Evolutionary conservation across 2,113 vertebrate genomes (phyloP).

Genomic region (Miniopterus natalensis): DNA sequence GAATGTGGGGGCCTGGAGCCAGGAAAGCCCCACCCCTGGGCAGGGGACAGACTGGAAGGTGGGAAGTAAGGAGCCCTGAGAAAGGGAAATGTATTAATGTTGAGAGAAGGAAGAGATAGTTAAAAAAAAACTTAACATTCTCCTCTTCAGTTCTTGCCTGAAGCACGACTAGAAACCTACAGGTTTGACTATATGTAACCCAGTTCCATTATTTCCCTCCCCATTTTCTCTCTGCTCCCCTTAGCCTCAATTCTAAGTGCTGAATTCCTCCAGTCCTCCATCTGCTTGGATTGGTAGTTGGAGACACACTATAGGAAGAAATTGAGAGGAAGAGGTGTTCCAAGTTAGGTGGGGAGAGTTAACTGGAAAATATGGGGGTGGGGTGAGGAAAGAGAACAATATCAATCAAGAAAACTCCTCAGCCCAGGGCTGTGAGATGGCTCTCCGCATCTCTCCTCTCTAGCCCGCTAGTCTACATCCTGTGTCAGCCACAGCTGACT

Average conservation of each 20-base stretch:
- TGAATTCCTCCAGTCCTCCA: neutral
- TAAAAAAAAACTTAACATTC: constrained; percentile 23
- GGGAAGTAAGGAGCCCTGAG: constrained; percentile 2
- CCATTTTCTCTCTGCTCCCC: neutral
- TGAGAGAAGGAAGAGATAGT: constrained; percentile 3
- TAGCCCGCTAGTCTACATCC: constrained; percentile 43
- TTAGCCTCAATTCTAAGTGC: constrained; percentile 19
- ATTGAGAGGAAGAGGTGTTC: constrained; percentile 33
- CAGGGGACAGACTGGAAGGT: constrained; percentile 26
- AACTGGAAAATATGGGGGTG: neutral
- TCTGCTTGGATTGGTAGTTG: neutral
- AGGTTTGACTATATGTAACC: neutral
- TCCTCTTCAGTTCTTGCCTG: constrained; percentile 8
- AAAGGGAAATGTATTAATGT: constrained; percentile 7
- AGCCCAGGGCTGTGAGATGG: neutral
- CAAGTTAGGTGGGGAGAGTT: constrained; percentile 42
- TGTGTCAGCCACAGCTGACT: constrained; percentile 14
- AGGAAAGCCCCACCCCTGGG: constrained; percentile 66
- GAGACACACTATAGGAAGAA: neutral
- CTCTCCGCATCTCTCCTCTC: neutral
- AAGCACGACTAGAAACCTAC: constrained; percentile 18
- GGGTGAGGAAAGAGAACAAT: neutral
- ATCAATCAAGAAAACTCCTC: constrained; percentile 1
- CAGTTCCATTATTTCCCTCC: neutral
- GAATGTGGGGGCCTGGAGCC: constrained; percentile 75